A percentile compares a stretch with the other conserved stretches of the same genome.
These are phyloP conservation scores for Dasysyrphus albostriatus DNA, from an alignment of 2,888 invertebrate genomes.

Conservation along the genomic window DNA sequence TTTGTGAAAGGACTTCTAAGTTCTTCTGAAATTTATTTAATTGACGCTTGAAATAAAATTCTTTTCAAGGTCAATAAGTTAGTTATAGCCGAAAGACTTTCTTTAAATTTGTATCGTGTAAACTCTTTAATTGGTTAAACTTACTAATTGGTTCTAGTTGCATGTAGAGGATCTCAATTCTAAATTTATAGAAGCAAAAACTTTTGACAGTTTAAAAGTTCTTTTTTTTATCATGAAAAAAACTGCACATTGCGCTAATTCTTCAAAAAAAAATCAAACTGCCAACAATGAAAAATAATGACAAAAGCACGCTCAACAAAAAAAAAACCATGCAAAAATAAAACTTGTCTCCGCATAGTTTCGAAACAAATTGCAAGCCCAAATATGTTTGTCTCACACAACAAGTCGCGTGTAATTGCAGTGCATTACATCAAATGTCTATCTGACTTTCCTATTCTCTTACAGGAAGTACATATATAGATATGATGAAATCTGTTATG, in stretches of 20 bases:
- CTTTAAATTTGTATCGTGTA: no score
- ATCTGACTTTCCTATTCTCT: not conserved
- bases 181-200: not conserved
- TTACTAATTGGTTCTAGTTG: not conserved
- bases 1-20: no score
- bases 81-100: no score
- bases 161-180: not conserved
- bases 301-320: constrained; percentile 10
- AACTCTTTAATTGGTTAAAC: not conserved
- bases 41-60: not conserved
- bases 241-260: constrained; percentile 50
- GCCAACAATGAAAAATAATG: not conserved
- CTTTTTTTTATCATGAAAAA: not conserved
- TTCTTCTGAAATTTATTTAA: no score
- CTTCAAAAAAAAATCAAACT: constrained; percentile 24
- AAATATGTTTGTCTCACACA: constrained; percentile 31
- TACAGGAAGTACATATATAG: not conserved
- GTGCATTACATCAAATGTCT: constrained; percentile 63
- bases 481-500: constrained; percentile 34
- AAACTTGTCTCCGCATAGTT: constrained; percentile 49
- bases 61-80: not conserved
- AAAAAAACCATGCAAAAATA: constrained; percentile 7
- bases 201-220: not conserved
- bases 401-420: constrained; percentile 73
- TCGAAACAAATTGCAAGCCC: constrained; percentile 34